phyloP scores from a whole-genome alignment of 2,888 invertebrate species.

The Apodemia mormo region DNA sequence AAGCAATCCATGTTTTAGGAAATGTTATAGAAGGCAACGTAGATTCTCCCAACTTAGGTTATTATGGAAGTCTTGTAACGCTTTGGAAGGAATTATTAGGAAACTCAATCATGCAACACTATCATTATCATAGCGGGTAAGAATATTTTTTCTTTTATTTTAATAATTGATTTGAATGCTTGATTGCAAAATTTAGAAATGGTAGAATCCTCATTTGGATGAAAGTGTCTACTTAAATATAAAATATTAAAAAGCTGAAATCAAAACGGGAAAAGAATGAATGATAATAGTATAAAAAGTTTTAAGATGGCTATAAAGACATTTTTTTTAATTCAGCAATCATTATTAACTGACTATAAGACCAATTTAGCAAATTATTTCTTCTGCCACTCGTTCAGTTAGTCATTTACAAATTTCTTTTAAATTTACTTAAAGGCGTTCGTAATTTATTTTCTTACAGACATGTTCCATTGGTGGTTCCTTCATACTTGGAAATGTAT shows the following conservation, averaged over 20 bases:
- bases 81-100: conserved; percentile 83
- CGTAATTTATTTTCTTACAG: conserved; percentile 29
- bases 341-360: too few species aligned
- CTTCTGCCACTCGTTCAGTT: too few species aligned
- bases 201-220: neutral
- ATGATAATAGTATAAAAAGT: too few species aligned
- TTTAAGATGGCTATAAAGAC: too few species aligned
- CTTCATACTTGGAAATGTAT: conserved; percentile 85
- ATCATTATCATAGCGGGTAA: conserved; percentile 50
- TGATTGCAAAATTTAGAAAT: neutral
- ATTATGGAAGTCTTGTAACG: conserved; percentile 82
- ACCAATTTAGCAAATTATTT: too few species aligned
- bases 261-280: too few species aligned
- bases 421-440: neutral
- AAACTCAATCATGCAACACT: conserved; percentile 52
- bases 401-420: neutral
- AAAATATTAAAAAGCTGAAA: too few species aligned
- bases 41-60: conserved; percentile 81
- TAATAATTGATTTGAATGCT: neutral
- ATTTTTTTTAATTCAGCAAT: too few species aligned
- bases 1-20: conserved; percentile 84
- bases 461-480: conserved; percentile 57
- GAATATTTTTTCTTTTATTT: conserved; percentile 28
- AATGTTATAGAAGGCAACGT: conserved; percentile 84
- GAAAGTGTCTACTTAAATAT: too few species aligned